A percentile compares a stretch with the other conserved stretches of the same genome.
Evolutionary conservation across 1,140 invertebrate genomes (phyloP).

Genomic region (Maniola jurtina): DNA sequence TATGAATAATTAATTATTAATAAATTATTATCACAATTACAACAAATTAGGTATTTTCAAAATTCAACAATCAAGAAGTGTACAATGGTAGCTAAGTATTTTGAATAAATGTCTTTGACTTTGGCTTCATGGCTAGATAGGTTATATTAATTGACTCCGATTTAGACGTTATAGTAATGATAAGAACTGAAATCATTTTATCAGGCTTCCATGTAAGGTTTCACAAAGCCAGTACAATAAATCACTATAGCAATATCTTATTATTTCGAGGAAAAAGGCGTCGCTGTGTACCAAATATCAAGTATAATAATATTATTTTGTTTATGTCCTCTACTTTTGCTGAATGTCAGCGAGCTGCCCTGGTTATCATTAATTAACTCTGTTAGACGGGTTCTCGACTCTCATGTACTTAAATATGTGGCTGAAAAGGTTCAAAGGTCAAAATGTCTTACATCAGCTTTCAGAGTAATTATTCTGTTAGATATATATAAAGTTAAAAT

Average conservation of each 20-base stretch:
- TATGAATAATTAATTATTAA: too few relatives aligned
- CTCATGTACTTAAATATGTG: conserved; percentile 7
- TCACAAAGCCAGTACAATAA: conserved; percentile 69
- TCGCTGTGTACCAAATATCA: conserved; percentile 43
- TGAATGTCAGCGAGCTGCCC: conserved; percentile 1
- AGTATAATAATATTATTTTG: conserved; percentile 35
- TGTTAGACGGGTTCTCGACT: neutral
- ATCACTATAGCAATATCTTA: conserved; percentile 64
- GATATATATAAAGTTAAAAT: conserved; percentile 41
- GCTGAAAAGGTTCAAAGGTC: neutral
- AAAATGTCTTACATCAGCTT: neutral
- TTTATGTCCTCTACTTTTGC: conserved; percentile 51
- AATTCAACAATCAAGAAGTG: too few relatives aligned
- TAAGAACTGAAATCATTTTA: conserved; percentile 73
- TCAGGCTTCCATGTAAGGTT: conserved; percentile 61
- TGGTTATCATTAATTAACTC: conserved; percentile 13
- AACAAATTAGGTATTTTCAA: too few relatives aligned
- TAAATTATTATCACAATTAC: too few relatives aligned
- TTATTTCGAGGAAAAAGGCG: conserved; percentile 52
- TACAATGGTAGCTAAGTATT: too few relatives aligned
- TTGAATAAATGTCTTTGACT: too few relatives aligned
- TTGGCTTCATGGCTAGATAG: too few relatives aligned
- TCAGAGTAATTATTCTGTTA: neutral
- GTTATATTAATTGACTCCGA: conserved; percentile 48
- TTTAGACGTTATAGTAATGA: conserved; percentile 44